phyloP scores from a whole-genome alignment of 2,888 invertebrate species.

The Odontocolon sp. region DNA sequence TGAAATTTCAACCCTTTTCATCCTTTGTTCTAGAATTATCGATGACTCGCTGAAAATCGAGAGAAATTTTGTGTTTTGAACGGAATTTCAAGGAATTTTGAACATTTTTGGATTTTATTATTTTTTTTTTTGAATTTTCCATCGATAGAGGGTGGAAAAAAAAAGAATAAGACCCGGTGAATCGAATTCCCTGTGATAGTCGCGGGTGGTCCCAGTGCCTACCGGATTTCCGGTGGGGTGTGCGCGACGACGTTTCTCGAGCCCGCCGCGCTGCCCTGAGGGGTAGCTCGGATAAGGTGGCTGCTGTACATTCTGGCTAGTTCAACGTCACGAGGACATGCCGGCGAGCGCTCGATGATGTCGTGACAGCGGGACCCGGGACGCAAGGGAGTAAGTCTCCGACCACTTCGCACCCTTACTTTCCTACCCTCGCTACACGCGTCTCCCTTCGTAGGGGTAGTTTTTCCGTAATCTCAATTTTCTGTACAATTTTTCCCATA shows the following conservation, averaged over 20 bases:
- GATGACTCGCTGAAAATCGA: no score
- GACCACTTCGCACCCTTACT: background rate
- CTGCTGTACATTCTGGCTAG: conserved; percentile 44
- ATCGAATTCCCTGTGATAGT: no score
- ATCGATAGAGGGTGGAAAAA: no score
- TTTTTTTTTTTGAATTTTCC: no score
- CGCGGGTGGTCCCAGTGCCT: background rate
- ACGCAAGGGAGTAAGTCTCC: conserved; percentile 65
- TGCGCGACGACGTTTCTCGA: conserved; percentile 26
- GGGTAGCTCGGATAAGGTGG: conserved; percentile 40
- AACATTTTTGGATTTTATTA: no score
- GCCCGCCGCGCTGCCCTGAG: conserved; percentile 42
- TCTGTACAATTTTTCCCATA: no score
- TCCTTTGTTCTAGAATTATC: no score
- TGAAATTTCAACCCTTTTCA: no score
- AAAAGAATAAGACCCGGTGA: no score
- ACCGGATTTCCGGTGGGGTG: conserved; percentile 1
- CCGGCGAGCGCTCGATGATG: conserved; percentile 69
- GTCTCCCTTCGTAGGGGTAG: background rate
- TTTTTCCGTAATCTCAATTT: no score
- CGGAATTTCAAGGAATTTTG: no score
- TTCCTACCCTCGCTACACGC: background rate
- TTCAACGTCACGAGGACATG: conserved; percentile 65
- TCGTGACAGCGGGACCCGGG: conserved; percentile 69
- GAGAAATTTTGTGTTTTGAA: no score